phyloP scores from a whole-genome alignment of 2,113 vertebrate species.

The Oriolus oriolus region DNA sequence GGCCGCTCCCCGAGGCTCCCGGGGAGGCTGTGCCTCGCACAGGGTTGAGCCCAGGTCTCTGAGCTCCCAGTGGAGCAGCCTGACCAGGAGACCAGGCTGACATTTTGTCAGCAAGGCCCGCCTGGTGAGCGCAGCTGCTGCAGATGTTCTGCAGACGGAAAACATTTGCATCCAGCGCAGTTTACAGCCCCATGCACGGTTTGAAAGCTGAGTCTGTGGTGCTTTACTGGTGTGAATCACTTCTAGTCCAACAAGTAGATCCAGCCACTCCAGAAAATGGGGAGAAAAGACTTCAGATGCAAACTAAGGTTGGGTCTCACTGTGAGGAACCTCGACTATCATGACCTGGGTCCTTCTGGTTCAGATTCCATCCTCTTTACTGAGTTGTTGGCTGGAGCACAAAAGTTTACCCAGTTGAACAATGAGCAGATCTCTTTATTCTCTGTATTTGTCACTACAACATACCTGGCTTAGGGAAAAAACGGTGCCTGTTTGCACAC shows the following conservation, averaged over 20 bases:
- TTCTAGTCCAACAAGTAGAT: not conserved
- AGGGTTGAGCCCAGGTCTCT: not conserved
- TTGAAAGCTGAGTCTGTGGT: not conserved
- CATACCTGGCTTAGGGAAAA: not conserved
- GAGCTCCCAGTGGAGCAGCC: not conserved
- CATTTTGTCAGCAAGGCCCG: not conserved
- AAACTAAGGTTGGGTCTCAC: not conserved
- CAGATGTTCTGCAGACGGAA: constrained; percentile 17
- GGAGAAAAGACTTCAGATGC: not conserved
- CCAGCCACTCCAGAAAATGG: not conserved
- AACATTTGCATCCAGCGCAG: not conserved
- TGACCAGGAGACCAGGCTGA: not conserved
- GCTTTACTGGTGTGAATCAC: not conserved
- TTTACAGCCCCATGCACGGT: not conserved
- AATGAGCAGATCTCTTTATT: not conserved
- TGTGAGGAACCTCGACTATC: not conserved
- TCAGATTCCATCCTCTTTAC: not conserved
- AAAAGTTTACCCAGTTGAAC: not conserved
- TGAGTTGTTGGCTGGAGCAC: not conserved
- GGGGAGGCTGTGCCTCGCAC: not conserved
- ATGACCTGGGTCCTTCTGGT: not conserved
- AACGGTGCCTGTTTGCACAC: not conserved
- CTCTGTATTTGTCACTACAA: not conserved
- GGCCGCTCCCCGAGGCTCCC: rapidly evolving
- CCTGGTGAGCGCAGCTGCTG: constrained; percentile 12